A percentile compares a stretch with the other conserved stretches of the same genome.
phyloP scores from a whole-genome alignment of 1,140 invertebrate genomes.

The Drosophila leontia region DNA sequence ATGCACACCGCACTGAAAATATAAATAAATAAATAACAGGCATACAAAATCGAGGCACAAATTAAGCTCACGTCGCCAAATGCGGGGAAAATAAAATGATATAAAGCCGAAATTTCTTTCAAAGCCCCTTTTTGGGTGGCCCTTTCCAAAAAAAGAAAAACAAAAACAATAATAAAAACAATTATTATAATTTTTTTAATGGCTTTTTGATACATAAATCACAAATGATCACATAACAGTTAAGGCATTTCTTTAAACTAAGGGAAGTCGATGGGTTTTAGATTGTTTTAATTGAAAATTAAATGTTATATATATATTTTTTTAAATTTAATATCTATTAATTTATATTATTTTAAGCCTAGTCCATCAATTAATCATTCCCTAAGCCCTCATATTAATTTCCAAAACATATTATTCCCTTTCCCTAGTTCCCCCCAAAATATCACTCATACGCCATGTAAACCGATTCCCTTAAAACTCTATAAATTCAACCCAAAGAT shows the following conservation, averaged over 20 bases:
- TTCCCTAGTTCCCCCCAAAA: not conserved
- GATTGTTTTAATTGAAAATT: not conserved
- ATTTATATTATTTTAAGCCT: not conserved
- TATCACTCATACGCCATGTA: constrained; percentile 28
- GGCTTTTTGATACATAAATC: constrained; percentile 35
- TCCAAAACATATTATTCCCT: not conserved
- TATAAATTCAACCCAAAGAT: constrained; percentile 5
- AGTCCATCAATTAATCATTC: not conserved
- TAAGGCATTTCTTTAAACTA: not conserved
- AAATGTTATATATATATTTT: not conserved
- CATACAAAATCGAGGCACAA: constrained; percentile 64
- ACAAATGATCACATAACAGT: constrained; percentile 25
- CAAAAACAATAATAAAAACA: constrained; percentile 26
- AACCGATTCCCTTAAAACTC: constrained; percentile 8
- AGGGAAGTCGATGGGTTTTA: constrained; percentile 1
- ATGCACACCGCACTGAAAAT: constrained; percentile 73
- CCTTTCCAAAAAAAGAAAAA: constrained; percentile 42
- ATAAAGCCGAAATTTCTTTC: constrained; percentile 52
- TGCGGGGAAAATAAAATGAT: constrained; percentile 37
- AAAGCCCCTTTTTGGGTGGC: constrained; percentile 49
- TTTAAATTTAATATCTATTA: not conserved
- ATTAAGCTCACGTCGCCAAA: constrained; percentile 56
- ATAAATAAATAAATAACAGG: constrained; percentile 75
- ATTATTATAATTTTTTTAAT: constrained; percentile 45
- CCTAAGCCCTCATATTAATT: not conserved